phyloP scores from a whole-genome alignment of 2,888 invertebrate genomes.

The Antitype chi region DNA sequence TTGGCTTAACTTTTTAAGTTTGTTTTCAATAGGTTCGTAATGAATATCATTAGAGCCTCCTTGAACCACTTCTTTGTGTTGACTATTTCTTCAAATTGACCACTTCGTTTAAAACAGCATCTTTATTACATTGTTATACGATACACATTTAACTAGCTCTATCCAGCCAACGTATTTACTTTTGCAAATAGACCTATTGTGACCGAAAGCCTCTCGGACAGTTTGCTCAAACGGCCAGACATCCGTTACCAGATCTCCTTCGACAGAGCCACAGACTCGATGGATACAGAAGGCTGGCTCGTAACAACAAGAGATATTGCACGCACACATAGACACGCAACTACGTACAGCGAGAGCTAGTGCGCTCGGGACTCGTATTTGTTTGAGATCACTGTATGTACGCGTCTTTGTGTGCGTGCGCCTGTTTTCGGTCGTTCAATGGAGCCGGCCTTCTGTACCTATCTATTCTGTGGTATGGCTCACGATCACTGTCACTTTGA shows the following conservation, averaged over 20 bases:
- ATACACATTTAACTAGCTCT: neutral
- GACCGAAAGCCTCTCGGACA: slow-evolving; percentile 24
- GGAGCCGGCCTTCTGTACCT: neutral
- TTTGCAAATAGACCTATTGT: slow-evolving; percentile 33
- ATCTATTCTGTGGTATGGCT: neutral
- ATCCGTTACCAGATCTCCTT: slow-evolving; percentile 27
- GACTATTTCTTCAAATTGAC: too few relatives aligned
- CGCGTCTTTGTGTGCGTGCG: too few relatives aligned
- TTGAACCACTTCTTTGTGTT: neutral
- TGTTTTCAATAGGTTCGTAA: neutral
- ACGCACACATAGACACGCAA: neutral
- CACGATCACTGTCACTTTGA: slow-evolving; percentile 31
- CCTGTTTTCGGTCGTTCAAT: neutral
- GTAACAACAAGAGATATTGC: neutral
- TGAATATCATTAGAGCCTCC: neutral
- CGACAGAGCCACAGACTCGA: neutral
- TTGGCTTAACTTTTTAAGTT: neutral
- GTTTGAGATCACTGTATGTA: neutral
- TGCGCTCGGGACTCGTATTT: neutral
- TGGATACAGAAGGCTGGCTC: neutral
- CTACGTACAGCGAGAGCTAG: neutral
- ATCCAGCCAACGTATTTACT: slow-evolving; percentile 30
- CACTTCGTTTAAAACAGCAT: neutral
- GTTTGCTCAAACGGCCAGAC: slow-evolving; percentile 43
- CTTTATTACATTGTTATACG: too few relatives aligned